Evolutionary conservation across 2,113 vertebrate genomes (phyloP).

Genomic region (Muntiacus muntjak): DNA sequence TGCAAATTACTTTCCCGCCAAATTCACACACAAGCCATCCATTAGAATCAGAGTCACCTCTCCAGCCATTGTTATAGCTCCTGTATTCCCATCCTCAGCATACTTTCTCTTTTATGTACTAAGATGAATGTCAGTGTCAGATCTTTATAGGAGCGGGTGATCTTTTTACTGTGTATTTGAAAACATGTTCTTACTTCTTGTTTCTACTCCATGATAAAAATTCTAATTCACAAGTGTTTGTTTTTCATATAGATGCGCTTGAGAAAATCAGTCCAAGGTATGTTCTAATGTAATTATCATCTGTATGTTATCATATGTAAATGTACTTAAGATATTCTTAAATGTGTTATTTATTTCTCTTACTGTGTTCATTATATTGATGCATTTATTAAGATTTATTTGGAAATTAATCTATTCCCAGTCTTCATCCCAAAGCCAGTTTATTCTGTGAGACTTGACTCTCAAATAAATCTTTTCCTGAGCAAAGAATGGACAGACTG

Average conservation of each 20-base stretch:
- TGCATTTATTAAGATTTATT: slow-evolving; percentile 8
- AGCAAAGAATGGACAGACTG: slow-evolving; percentile 37
- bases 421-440: slow-evolving; percentile 18
- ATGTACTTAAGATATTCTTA: slow-evolving; percentile 6
- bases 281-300: background rate
- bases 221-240: slow-evolving; percentile 30
- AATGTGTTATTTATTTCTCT: slow-evolving; percentile 15
- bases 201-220: slow-evolving; percentile 46
- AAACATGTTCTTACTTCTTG: slow-evolving; percentile 45
- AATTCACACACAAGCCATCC: slow-evolving; percentile 33
- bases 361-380: background rate
- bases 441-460: slow-evolving; percentile 25
- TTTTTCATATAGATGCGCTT: slow-evolving; percentile 38
- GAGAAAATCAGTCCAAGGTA: slow-evolving; percentile 32
- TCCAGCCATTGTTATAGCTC: slow-evolving; percentile 25
- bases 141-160: background rate
- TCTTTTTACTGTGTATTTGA: slow-evolving; percentile 53
- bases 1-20: slow-evolving; percentile 55
- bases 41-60: slow-evolving; percentile 40
- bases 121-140: slow-evolving; percentile 60
- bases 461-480: slow-evolving; percentile 35
- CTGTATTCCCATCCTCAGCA: background rate
- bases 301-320: slow-evolving; percentile 7
- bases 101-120: slow-evolving; percentile 53
- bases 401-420: slow-evolving; percentile 36